Evolutionary conservation across 2,888 invertebrate species (phyloP).

Genomic region (Cordilura impudica): DNA sequence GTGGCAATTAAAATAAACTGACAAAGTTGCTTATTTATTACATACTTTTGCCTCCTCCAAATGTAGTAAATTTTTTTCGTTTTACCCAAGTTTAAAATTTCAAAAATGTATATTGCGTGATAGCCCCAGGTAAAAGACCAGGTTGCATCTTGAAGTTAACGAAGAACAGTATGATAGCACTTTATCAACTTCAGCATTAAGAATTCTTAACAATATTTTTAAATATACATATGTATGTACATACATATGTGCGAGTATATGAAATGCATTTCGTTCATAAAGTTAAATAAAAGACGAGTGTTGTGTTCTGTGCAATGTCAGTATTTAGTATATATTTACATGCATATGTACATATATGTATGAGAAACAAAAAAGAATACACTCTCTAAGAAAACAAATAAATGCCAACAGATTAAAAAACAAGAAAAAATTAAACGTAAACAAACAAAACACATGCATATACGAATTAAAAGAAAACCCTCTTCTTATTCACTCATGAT

Average conservation of each 20-base stretch:
- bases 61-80: not conserved
- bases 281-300: slow-evolving; percentile 22
- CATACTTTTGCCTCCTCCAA: not conserved
- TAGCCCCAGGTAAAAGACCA: not conserved
- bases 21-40: too few species aligned
- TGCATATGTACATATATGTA: not conserved
- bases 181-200: slow-evolving; percentile 50
- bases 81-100: not conserved
- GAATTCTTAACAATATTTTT: slow-evolving; percentile 20
- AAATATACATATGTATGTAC: not conserved
- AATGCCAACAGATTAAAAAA: slow-evolving; percentile 22
- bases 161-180: slow-evolving; percentile 41
- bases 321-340: too few species aligned
- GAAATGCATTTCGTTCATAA: slow-evolving; percentile 3
- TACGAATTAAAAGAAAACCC: not conserved
- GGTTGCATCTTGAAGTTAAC: slow-evolving; percentile 22
- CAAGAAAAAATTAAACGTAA: slow-evolving; percentile 14
- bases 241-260: not conserved
- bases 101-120: not conserved
- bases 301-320: not conserved
- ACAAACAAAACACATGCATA: slow-evolving; percentile 31
- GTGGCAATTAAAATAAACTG: too few species aligned
- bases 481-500: slow-evolving; percentile 9
- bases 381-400: not conserved
- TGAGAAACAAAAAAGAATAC: not conserved